phyloP scores from a whole-genome alignment of 2,797 vertebrate species.

The Lagodon rhomboides region DNA sequence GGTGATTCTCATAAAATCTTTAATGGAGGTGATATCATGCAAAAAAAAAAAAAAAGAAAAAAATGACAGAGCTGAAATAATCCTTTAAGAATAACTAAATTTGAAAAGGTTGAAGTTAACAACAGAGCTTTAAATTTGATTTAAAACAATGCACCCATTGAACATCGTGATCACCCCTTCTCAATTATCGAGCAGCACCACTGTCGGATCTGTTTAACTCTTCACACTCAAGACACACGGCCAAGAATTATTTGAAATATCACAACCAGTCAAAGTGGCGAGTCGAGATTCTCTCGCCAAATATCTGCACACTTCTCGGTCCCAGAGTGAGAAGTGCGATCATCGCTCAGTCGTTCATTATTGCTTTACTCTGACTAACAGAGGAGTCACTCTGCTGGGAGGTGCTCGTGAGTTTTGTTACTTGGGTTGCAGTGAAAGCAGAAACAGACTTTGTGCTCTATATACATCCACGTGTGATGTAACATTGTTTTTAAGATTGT shows the following conservation, averaged over 20 bases:
- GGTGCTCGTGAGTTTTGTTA: conserved; percentile 23
- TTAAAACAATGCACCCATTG: conserved; percentile 44
- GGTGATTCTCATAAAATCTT: conserved; percentile 83
- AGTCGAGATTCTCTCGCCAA: conserved; percentile 11
- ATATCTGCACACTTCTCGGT: conserved; percentile 9
- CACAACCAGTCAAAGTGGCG: conserved; percentile 14
- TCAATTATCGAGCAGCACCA: conserved; percentile 1
- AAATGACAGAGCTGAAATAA: conserved; percentile 50
- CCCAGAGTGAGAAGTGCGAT: background rate
- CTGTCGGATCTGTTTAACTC: conserved; percentile 13
- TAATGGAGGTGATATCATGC: conserved; percentile 87
- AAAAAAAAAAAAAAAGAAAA: conserved; percentile 73
- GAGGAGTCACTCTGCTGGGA: background rate
- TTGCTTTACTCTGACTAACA: conserved; percentile 33
- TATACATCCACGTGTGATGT: conserved; percentile 40
- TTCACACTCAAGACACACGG: conserved; percentile 15
- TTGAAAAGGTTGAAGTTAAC: conserved; percentile 47
- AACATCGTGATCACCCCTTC: conserved; percentile 24
- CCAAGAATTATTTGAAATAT: conserved; percentile 27
- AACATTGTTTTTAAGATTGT: conserved; percentile 14
- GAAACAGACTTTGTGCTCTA: conserved; percentile 41
- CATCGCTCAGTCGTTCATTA: conserved; percentile 25
- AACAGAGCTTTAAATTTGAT: conserved; percentile 44
- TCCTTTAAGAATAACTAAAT: conserved; percentile 66
- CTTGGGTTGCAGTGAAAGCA: background rate